Evolutionary conservation across 2,797 vertebrate species (phyloP), one percentile per base, ranked within the genome.

Genomic region (Sebastes kiyomatsui): DNA sequence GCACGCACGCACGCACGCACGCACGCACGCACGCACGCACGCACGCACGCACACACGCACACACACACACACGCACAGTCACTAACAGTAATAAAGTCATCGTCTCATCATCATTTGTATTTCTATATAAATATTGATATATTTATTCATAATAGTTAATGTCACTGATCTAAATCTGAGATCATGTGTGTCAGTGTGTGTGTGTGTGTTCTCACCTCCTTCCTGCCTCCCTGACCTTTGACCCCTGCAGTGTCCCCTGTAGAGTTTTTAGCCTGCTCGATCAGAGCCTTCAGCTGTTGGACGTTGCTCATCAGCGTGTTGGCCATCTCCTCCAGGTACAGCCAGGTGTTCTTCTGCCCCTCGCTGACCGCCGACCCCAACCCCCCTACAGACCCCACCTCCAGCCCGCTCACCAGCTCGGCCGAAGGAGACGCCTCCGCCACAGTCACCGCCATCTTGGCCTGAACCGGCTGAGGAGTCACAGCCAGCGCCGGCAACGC

Each of bases 271-370:
- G 97, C 97, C 89, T 99, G 98, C 42, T 98, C 97, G 0, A 99
- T 97, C 56, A 98, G 89, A 0, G 91, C 93, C 93, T 99, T 99
- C 82, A 99, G 96, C 88, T 99, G 98, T 94, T 99, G 98, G 0
- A 97, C 97, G 0, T 97, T 98, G 94, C 6, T 96, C 82, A 98
- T 94, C 88, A 99, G 88, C 0, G 97, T 98, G 84, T 97, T 97
- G 77, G 98, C 97, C 90, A 97, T 95, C 91, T 99, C 98, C 69
- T 99, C 98, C 90, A 99, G 92, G 94, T 97, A 97, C 4, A 97
- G 84, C 98, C 98, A 99, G 67, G 94, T 97, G 96, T 80, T 98
- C 97, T 0, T 96, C 90, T 87, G 96, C 73, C 80, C 97, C 91
- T 91, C 98, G 80, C 52, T 95, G 93, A 0, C 89, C 84, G 55